Conservation (phyloP, 2,797 vertebrate genomes). For the Myotis myotis region DNA sequence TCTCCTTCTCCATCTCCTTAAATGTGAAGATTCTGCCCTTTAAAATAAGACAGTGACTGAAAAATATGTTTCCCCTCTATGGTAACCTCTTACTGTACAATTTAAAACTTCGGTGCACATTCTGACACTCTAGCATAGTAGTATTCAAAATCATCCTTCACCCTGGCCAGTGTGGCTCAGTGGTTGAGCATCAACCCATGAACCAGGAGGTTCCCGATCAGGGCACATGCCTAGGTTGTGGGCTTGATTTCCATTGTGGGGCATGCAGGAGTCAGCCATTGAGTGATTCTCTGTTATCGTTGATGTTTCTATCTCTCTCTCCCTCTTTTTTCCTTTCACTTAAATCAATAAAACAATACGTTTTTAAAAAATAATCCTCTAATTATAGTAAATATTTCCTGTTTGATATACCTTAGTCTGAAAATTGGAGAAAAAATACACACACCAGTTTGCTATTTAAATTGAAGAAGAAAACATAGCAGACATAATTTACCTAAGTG, state of each 20-base stretch:
- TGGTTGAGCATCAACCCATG: no score
- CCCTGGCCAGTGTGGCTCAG: no score
- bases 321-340: no score
- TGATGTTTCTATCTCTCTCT: no score
- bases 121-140: neutral
- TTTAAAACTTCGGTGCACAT: neutral
- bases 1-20: neutral
- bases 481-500: neutral
- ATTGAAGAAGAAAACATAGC: neutral
- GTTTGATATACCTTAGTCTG: neutral
- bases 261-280: no score
- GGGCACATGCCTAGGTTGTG: no score
- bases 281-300: no score
- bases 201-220: no score
- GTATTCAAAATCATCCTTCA: neutral
- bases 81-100: neutral
- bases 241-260: no score
- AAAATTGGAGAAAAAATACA: neutral
- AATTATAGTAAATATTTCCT: neutral
- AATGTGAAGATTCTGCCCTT: neutral
- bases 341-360: no score
- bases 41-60: neutral
- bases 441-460: neutral
- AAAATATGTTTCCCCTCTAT: neutral
- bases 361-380: neutral